A percentile compares a stretch with the other conserved stretches of the same genome.
Conservation (phyloP, 2,797 vertebrate genomes). For the Onychomys leucogaster region DNA sequence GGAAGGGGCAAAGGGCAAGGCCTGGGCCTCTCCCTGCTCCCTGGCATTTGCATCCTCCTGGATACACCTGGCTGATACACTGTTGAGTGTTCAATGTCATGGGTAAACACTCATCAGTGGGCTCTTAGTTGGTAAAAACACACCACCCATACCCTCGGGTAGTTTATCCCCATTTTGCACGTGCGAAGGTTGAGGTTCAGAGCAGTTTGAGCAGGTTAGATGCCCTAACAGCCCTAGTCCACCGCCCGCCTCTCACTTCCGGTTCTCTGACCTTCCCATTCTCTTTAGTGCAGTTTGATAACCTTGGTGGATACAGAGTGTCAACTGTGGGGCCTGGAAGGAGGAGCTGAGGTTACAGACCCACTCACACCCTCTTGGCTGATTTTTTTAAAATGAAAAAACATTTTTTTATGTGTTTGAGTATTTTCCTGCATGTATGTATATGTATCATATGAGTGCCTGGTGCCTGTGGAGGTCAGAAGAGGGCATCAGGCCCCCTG, state of each 20-base stretch:
- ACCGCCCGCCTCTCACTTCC: not conserved
- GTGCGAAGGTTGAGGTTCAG: not conserved
- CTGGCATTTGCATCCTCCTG: not conserved
- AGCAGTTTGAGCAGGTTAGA: not conserved
- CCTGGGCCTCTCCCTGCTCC: not conserved
- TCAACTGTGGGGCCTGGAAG: not conserved
- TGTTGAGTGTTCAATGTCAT: not conserved
- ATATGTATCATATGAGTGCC: not conserved
- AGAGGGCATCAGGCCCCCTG: not conserved
- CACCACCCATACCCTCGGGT: too few relatives aligned
- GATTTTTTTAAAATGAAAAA: not conserved
- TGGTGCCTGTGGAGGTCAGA: not conserved
- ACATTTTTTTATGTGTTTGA: not conserved
- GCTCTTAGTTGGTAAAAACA: not conserved
- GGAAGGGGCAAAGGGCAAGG: not conserved
- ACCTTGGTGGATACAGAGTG: not conserved
- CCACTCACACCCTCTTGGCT: not conserved
- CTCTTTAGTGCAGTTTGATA: not conserved
- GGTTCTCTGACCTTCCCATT: not conserved
- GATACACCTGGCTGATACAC: not conserved
- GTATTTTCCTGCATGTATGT: not conserved
- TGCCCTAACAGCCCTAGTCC: fast-evolving
- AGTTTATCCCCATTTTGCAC: not conserved
- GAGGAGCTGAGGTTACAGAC: not conserved
- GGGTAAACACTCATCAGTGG: not conserved